A percentile compares a stretch with the other conserved stretches of the same genome.
phyloP scores from a whole-genome alignment of 2,113 vertebrate species.

The Passer domesticus region DNA sequence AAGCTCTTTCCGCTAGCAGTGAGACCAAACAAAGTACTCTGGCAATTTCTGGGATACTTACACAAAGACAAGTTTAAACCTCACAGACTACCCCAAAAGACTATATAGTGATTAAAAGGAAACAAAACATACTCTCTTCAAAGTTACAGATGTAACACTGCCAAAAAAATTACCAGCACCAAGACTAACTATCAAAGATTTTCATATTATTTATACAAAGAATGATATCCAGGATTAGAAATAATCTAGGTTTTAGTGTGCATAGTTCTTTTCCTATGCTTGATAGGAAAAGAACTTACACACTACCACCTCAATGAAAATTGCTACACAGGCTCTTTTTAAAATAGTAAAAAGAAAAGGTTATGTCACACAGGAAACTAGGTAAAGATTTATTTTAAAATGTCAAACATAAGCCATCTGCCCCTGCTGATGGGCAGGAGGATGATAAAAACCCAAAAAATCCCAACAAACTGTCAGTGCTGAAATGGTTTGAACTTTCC shows the following conservation, averaged over 20 bases:
- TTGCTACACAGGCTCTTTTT: not conserved
- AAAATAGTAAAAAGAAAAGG: not conserved
- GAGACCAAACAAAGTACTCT: not conserved
- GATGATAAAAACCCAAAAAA: not conserved
- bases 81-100: not conserved
- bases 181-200: not conserved
- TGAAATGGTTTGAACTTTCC: not conserved
- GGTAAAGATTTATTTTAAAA: not conserved
- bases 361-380: not conserved
- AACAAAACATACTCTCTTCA: not conserved
- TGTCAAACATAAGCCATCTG: not conserved
- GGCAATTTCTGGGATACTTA: not conserved
- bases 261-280: not conserved
- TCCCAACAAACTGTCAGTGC: not conserved
- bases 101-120: not conserved
- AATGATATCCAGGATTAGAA: not conserved
- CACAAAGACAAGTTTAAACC: not conserved
- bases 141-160: not conserved
- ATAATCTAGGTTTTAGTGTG: not conserved
- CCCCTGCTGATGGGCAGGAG: not conserved
- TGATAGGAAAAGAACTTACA: not conserved
- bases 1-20: not conserved
- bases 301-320: not conserved
- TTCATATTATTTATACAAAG: not conserved
- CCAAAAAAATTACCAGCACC: not conserved